These are phyloP conservation scores for Nothoprocta perdicaria DNA, from an alignment of 2,113 vertebrate genomes.

Conservation along the genomic window DNA sequence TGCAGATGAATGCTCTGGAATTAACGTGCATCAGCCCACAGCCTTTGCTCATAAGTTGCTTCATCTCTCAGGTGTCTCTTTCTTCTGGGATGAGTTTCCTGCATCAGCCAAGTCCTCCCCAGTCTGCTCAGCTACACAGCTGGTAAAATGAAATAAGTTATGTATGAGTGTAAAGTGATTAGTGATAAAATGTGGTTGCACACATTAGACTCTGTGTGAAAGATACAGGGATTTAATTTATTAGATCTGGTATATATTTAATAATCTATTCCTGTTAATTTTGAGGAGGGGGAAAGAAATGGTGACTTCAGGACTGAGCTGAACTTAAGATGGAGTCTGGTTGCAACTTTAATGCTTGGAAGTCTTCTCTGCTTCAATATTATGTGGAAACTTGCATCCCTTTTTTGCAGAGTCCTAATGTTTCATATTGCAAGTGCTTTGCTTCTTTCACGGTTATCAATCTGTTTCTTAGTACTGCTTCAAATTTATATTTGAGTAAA, in stretches of 20 bases:
- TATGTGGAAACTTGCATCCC: neutral
- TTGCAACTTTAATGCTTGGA: neutral
- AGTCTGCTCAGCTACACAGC: constrained; percentile 86
- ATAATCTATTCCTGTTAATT: neutral
- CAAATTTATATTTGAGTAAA: neutral
- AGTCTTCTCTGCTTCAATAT: neutral
- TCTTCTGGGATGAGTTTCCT: constrained; percentile 97
- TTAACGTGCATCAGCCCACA: constrained; percentile 93
- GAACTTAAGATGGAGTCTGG: neutral
- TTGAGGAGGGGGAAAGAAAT: neutral
- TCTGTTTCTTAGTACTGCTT: neutral
- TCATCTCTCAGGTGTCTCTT: constrained; percentile 88
- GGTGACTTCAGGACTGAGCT: neutral
- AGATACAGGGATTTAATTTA: neutral
- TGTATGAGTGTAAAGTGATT: neutral
- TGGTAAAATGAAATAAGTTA: constrained; percentile 75
- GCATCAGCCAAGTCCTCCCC: constrained; percentile 87
- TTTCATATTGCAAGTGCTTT: neutral
- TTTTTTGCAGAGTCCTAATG: neutral
- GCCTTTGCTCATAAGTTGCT: constrained; percentile 95
- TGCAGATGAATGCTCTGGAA: constrained; percentile 87
- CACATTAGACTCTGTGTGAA: neutral
- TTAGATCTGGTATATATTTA: neutral
- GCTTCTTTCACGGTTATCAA: neutral
- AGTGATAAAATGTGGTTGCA: neutral